Evolutionary conservation across 2,113 vertebrate genomes (phyloP).

Genomic region (Motacilla alba): DNA sequence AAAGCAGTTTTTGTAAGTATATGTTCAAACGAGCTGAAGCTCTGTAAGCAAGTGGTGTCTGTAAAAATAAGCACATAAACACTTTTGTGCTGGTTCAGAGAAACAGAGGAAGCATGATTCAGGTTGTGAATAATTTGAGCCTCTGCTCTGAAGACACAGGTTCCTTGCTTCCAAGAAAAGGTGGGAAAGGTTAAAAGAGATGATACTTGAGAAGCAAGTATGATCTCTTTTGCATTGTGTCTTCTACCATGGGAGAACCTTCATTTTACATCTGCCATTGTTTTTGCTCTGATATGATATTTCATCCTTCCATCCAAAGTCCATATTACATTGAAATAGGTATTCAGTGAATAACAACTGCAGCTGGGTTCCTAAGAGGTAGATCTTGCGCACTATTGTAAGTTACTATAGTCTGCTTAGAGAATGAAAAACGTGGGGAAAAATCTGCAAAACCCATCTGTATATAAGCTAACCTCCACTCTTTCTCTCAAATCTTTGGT

Average conservation of each 20-base stretch:
- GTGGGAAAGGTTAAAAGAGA: neutral
- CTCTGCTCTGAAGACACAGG: neutral
- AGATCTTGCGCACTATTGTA: neutral
- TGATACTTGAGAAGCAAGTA: neutral
- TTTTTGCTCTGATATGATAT: neutral
- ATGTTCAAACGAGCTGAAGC: neutral
- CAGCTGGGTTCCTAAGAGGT: neutral
- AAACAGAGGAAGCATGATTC: neutral
- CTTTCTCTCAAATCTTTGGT: neutral
- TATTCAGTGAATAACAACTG: neutral
- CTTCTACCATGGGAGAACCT: neutral
- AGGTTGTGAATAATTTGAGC: neutral
- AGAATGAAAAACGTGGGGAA: neutral
- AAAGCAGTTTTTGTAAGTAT: neutral
- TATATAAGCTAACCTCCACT: neutral
- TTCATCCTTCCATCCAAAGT: neutral
- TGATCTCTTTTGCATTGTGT: neutral
- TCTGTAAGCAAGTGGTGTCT: neutral
- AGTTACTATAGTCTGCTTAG: neutral
- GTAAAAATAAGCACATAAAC: neutral
- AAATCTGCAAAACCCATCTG: neutral
- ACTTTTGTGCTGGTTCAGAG: neutral
- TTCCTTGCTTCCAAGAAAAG: neutral
- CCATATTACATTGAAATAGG: neutral
- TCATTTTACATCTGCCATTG: neutral